Percentiles rank a stretch among this genome's conserved stretches.
These are phyloP conservation scores for Crossocerus cetratus DNA, from an alignment of 2,888 invertebrate species.

Conservation along the genomic window DNA sequence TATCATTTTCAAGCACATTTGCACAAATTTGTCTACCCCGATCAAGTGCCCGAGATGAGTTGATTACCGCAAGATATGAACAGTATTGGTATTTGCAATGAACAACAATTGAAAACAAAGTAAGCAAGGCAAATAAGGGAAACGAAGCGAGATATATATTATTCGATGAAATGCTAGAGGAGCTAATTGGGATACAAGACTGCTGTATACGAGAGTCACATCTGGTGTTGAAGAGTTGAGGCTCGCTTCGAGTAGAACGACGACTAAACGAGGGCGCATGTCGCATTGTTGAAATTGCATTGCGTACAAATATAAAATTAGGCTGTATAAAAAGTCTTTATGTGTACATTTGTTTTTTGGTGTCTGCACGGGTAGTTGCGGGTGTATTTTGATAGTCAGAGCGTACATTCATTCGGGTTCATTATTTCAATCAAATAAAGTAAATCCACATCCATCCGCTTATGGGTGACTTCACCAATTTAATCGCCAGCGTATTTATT, in stretches of 20 bases:
- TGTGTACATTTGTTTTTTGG: conserved; percentile 31
- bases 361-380: conserved; percentile 33
- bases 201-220: conserved; percentile 31
- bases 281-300: conserved; percentile 61
- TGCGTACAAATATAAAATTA: conserved; percentile 74
- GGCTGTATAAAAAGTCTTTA: conserved; percentile 72
- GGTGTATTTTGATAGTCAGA: conserved; percentile 53
- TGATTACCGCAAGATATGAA: too few species aligned
- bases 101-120: neutral
- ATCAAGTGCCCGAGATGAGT: too few species aligned
- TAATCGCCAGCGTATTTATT: conserved; percentile 67
- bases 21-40: too few species aligned
- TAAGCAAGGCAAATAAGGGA: conserved; percentile 1
- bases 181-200: conserved; percentile 34
- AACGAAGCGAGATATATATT: conserved; percentile 26
- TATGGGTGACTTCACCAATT: conserved; percentile 66
- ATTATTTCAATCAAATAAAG: conserved; percentile 72
- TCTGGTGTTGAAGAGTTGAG: conserved; percentile 20
- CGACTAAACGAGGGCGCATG: conserved; percentile 60
- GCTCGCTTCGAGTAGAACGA: conserved; percentile 23
- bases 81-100: neutral
- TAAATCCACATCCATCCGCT: conserved; percentile 69
- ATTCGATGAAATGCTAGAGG: conserved; percentile 20
- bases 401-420: conserved; percentile 60
- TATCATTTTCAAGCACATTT: too few species aligned